Evolutionary conservation across 2,888 invertebrate species (phyloP), one percentile per base, ranked within the genome.

Genomic region (Pollenia griseotomentosa): DNA sequence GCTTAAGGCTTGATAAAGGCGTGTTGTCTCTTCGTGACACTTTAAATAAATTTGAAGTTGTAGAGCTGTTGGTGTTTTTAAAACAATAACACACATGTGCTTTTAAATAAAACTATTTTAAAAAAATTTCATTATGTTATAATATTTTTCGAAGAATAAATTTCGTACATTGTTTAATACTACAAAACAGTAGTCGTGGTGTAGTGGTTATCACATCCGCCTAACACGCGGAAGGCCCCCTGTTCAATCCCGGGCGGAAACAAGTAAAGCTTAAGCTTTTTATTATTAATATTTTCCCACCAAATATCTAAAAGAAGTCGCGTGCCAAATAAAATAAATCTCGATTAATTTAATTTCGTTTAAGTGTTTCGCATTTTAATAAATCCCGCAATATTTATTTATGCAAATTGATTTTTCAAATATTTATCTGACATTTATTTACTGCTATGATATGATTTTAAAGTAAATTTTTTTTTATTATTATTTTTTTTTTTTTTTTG

Each of bases 171-270:
- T 33, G 2, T 33, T 51, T n/a, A 16, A 9, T 10, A 5, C 2
- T 10, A 23, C 23, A 23, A 11, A 57, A 23, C 23, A 88, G 93
- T 92, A 92, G 93, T 92, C 91, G 93, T 92, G 92, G 93, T 94
- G 93, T 92, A 94, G 92, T 90, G 94, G 91, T 93, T 93, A 93
- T 93, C 93, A 93, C 93, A 93, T 93, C 93, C 92, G 93, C 93
- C 93, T 93, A 92, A 93, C 94, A 93, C 93, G 93, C 94, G 92
- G 93, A 93, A 94, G 93, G 93, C 93, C 93, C 93, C 93, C 93
- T 93, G 93, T 93, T 94, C 93, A 92, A 93, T 92, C 93, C 93
- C 93, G 93, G 93, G 93, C 93, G 92, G 92, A 92, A 92, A 91
- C 92, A 92, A 14, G n/a, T 3, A 19, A 9, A 6, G n/a, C 19